Percentiles rank a stretch among this genome's conserved stretches.
phyloP scores from a whole-genome alignment of 92 coral and sea anemone species.

The Desmophyllum pertusum region DNA sequence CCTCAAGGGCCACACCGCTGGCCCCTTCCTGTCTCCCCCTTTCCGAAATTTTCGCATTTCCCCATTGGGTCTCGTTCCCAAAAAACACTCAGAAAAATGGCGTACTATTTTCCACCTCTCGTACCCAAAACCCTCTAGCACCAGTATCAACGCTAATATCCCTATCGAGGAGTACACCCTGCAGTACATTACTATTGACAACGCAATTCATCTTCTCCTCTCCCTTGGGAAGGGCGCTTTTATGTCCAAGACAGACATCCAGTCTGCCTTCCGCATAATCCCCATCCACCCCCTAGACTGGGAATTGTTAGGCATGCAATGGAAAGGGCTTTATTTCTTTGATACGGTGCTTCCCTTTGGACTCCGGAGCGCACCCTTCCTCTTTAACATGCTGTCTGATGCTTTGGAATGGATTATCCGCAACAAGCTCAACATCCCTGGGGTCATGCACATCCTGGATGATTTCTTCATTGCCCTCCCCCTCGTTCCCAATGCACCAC shows the following conservation, averaged over 20 bases:
- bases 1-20: no score
- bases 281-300: conserved; percentile 34
- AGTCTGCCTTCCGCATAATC: conserved; percentile 9
- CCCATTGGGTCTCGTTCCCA: no score
- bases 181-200: conserved; percentile 27
- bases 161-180: no score
- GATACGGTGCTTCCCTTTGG: conserved; percentile 49
- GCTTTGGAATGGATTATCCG: conserved; percentile 62
- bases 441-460: conserved; percentile 55
- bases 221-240: conserved; percentile 36
- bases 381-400: conserved; percentile 60
- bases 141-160: no score
- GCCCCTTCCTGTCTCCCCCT: no score
- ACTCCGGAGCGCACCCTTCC: conserved; percentile 49
- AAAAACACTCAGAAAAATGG: no score
- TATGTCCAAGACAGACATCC: conserved; percentile 40
- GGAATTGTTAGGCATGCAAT: conserved; percentile 35
- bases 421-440: conserved; percentile 40
- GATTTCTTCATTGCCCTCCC: conserved; percentile 41
- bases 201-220: conserved; percentile 31
- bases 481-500: not conserved
- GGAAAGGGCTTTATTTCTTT: conserved; percentile 29
- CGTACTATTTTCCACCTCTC: no score
- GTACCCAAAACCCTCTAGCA: no score
- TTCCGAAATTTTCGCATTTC: no score